Evolutionary conservation across 2,113 vertebrate genomes (phyloP).

Genomic region (Chroicocephalus ridibundus): DNA sequence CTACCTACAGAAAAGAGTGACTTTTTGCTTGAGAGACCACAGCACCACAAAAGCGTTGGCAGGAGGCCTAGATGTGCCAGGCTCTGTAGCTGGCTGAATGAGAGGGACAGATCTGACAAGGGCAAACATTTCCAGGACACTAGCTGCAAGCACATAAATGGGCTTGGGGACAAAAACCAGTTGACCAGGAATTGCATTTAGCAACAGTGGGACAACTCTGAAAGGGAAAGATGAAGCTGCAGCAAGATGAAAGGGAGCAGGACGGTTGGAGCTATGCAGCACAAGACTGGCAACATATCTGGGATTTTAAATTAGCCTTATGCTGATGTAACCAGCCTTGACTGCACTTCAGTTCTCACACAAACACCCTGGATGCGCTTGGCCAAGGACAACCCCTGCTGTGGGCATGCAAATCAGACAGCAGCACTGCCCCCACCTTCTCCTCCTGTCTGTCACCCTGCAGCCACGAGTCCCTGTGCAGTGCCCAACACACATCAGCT

Average conservation of each 20-base stretch:
- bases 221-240: background rate
- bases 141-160: background rate
- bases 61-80: constrained; percentile 45
- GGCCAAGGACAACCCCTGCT: constrained; percentile 5
- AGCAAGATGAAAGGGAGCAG: background rate
- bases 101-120: constrained; percentile 44
- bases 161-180: background rate
- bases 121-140: constrained; percentile 26
- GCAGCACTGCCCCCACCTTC: background rate
- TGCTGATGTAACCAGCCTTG: background rate
- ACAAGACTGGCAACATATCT: background rate
- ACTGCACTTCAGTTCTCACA: background rate
- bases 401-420: background rate
- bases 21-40: constrained; percentile 40
- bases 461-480: background rate
- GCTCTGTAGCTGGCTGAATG: background rate
- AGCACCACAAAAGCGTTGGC: background rate
- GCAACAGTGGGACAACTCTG: background rate
- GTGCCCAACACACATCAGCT: background rate
- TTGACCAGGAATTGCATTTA: background rate
- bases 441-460: background rate
- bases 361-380: background rate
- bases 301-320: constrained; percentile 3
- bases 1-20: background rate
- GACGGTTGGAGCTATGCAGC: background rate